phyloP scores from a whole-genome alignment of 2,888 invertebrate genomes.

The Cheilosia soror region DNA sequence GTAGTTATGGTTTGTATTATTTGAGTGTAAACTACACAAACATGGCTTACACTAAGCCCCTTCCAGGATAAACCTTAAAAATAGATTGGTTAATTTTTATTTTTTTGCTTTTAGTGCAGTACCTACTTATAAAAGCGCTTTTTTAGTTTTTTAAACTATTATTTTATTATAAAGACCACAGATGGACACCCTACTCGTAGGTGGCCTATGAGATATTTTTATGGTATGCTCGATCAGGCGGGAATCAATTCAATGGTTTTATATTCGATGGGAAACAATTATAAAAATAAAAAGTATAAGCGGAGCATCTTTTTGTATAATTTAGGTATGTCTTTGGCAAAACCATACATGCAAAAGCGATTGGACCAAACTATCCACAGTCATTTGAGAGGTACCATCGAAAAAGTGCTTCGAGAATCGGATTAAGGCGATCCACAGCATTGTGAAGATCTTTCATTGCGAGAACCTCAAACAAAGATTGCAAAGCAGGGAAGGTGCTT shows the following conservation, averaged over 20 bases:
- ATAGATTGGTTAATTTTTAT: too few relatives aligned
- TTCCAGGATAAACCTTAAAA: too few relatives aligned
- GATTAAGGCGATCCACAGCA: constrained; percentile 18
- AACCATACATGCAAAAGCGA: constrained; percentile 19
- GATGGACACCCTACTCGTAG: too few relatives aligned
- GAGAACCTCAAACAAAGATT: constrained; percentile 11
- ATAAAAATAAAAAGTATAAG: constrained; percentile 10
- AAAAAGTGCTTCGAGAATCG: constrained; percentile 26
- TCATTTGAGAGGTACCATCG: constrained; percentile 28
- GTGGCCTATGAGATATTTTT: constrained; percentile 49
- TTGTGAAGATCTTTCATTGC: constrained; percentile 11
- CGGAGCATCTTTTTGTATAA: constrained; percentile 11
- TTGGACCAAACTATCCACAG: constrained; percentile 23
- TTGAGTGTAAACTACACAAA: too few relatives aligned
- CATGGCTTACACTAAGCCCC: too few relatives aligned
- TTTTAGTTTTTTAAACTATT: too few relatives aligned
- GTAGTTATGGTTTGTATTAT: too few relatives aligned
- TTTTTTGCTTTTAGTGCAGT: too few relatives aligned
- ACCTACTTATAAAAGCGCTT: too few relatives aligned
- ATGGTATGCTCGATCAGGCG: constrained; percentile 46
- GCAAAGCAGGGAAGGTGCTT: background rate
- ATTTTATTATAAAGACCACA: too few relatives aligned
- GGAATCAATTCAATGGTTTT: constrained; percentile 38
- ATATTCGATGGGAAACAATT: constrained; percentile 12
- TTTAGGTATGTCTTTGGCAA: constrained; percentile 37